Percentiles rank a stretch among this genome's conserved stretches.
Evolutionary conservation across 2,797 vertebrate species (phyloP).

Genomic region (Tiaroga cobitis): DNA sequence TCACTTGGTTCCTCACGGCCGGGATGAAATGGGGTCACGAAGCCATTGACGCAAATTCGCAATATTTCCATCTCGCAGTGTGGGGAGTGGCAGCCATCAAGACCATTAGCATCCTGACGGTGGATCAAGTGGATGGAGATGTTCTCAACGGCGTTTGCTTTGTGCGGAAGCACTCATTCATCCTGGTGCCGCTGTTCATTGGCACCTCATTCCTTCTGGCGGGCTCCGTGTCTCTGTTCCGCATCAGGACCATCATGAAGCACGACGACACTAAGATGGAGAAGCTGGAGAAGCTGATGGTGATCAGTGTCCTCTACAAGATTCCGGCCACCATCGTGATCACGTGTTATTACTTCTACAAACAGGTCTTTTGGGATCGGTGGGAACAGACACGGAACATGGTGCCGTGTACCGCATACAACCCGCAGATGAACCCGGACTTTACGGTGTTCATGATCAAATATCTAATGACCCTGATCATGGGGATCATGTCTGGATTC

Average conservation of each 20-base stretch:
- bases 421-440: constrained; percentile 88
- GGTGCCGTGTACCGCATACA: constrained; percentile 86
- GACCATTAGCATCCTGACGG: constrained; percentile 72
- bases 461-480: constrained; percentile 96
- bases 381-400: constrained; percentile 95
- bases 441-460: constrained; percentile 99
- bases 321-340: constrained; percentile 94
- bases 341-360: constrained; percentile 92
- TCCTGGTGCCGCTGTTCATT: too few species aligned
- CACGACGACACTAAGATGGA: constrained; percentile 87
- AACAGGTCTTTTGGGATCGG: constrained; percentile 95
- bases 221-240: constrained; percentile 54
- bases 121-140: too few species aligned
- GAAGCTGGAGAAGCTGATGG: constrained; percentile 84
- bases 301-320: constrained; percentile 92
- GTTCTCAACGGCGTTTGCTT: too few species aligned
- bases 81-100: constrained; percentile 68
- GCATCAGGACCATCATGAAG: neutral
- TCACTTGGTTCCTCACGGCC: constrained; percentile 94
- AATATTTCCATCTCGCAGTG: too few species aligned
- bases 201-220: too few species aligned
- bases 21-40: constrained; percentile 85
- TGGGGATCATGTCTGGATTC: constrained; percentile 96
- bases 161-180: too few species aligned
- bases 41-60: too few species aligned